These are phyloP conservation scores for Acrocephalus arundinaceus DNA, from an alignment of 2,113 vertebrate species.

Conservation along the genomic window DNA sequence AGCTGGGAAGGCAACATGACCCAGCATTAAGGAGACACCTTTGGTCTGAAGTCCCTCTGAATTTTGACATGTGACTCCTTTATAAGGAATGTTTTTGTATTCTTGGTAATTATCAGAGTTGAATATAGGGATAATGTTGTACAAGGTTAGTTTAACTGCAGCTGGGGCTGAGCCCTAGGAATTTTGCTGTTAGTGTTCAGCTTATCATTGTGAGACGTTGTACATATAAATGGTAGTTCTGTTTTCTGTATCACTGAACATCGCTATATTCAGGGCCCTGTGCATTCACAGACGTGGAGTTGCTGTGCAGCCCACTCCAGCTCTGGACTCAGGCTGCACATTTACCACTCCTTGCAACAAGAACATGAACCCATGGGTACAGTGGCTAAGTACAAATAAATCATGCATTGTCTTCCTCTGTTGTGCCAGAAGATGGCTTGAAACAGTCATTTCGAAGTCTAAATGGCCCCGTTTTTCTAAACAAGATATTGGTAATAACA, in stretches of 20 bases:
- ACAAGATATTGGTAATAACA: background rate
- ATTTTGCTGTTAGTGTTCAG: constrained; percentile 2
- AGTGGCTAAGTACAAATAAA: background rate
- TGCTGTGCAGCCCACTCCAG: background rate
- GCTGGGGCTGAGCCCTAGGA: constrained; percentile 35
- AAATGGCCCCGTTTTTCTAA: background rate
- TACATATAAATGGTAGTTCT: background rate
- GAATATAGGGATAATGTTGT: constrained; percentile 4
- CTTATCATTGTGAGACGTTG: background rate
- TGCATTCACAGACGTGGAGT: background rate
- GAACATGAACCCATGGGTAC: background rate
- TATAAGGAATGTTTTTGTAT: constrained; percentile 45
- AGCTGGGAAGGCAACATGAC: background rate
- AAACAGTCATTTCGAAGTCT: background rate
- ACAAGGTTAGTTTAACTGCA: background rate
- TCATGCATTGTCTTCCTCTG: background rate
- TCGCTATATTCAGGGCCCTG: background rate
- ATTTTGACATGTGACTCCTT: background rate
- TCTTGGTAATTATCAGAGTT: constrained; percentile 14
- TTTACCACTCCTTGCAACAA: background rate
- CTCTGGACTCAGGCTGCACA: background rate
- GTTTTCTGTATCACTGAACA: background rate
- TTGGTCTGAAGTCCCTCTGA: constrained; percentile 1
- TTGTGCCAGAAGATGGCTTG: background rate
- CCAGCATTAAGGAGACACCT: background rate